Evolutionary conservation across 2,797 vertebrate species (phyloP), one percentile per base, ranked within the genome.

Genomic region (Falco columbarius): DNA sequence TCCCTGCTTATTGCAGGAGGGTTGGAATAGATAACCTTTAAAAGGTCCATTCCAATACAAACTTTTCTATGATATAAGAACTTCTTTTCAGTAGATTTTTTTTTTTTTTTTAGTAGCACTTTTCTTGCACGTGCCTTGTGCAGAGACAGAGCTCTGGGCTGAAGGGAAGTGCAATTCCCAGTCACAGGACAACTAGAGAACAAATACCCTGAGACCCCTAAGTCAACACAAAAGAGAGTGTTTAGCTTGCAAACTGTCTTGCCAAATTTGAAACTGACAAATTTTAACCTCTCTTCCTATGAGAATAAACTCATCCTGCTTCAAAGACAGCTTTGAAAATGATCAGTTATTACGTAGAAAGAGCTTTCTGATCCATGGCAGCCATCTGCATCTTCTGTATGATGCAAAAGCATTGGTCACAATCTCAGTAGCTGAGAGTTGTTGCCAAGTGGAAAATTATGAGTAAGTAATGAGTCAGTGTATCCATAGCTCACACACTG

Each of bases 1-100:
- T 46, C 20, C 15, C 7, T 80, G 4, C 9, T 49, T 0, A 7
- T 23, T 42, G 12, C 12, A 26, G 9, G 1, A 17, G 4, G 4
- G 6, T 46, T 86, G 49, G 13, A 47, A 5, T 40, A 38, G 10
- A 26, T 21, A 18, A 59, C 4, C 23, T 63, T 75, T 49, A 49
- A 51, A 51, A 77, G 18, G 14, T 75, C 14, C 3, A 4, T 79
- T 81, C 23, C 16, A 71, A 63, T 5, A 4, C 12, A 27, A 59
- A 66, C 14, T 44, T 6, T 66, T 90, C 17, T 56, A 4, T 13
- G 10, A 42, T 32, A 71, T 5, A 77, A 88, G 13, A 73, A 24
- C 2, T 14, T 7, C 10, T 62, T 84, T 82, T 61, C 27, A 82
- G 8, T 4, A 23, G 13, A 14, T 40, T 14, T 14, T 15, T 15